Percentiles rank a stretch among this genome's conserved stretches.
Conservation (phyloP, 2,797 vertebrate species). For the Melanotaenia pygmaea region DNA sequence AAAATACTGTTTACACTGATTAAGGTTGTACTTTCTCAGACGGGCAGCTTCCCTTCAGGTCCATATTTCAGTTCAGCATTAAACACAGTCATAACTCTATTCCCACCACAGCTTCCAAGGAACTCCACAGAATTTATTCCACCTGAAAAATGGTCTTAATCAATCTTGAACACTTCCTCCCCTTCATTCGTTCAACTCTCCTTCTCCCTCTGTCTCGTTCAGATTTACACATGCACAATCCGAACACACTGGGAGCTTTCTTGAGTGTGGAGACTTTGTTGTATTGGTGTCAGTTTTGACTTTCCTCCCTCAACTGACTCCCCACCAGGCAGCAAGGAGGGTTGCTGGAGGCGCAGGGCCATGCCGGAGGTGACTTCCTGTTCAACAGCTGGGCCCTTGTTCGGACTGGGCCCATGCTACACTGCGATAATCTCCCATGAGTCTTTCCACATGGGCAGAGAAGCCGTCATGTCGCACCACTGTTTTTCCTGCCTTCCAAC, state of each 20-base stretch:
- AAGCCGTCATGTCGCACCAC: conserved; percentile 74
- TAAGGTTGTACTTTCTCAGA: conserved; percentile 18
- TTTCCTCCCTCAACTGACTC: conserved; percentile 60
- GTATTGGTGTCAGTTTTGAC: conserved; percentile 72
- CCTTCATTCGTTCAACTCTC: conserved; percentile 26
- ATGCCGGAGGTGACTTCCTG: conserved; percentile 81
- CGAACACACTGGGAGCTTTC: conserved; percentile 76
- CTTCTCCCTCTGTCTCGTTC: conserved; percentile 21
- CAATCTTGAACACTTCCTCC: conserved; percentile 52
- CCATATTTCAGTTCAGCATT: conserved; percentile 48
- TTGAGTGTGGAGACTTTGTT: conserved; percentile 70
- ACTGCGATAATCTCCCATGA: conserved; percentile 78
- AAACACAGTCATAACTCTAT: conserved; percentile 45
- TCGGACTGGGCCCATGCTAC: conserved; percentile 43
- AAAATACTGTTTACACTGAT: conserved; percentile 11
- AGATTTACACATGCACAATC: conserved; percentile 45
- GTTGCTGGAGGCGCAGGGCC: conserved; percentile 67
- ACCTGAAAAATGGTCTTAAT: conserved; percentile 48
- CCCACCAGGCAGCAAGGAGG: conserved; percentile 57
- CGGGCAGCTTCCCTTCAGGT: conserved; percentile 21
- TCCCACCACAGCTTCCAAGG: conserved; percentile 31
- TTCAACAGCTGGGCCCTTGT: conserved; percentile 80
- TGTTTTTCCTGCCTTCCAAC: conserved; percentile 78
- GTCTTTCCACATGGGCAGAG: conserved; percentile 77
- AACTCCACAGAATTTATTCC: conserved; percentile 51